These are phyloP conservation scores for Liopterus haemorrhoidalis DNA, from an alignment of 2,888 invertebrate genomes.

Conservation along the genomic window DNA sequence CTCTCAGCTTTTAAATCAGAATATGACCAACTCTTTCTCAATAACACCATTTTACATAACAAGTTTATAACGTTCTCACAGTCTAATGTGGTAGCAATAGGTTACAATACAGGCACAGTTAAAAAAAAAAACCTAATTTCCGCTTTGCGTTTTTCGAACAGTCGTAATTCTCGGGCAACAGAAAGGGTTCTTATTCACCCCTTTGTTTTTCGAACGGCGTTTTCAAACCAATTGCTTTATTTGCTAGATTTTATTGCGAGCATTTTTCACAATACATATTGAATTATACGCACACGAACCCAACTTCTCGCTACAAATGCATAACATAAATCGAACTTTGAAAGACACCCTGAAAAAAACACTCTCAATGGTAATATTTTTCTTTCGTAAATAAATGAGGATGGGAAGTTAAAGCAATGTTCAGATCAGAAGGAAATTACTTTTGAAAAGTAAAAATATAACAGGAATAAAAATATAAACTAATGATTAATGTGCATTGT, in stretches of 20 bases:
- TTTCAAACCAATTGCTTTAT: conserved; percentile 19
- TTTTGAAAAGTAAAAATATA: no score
- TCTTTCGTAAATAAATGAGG: no score
- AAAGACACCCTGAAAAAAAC: no score
- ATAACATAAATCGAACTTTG: no score
- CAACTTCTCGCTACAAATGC: no score
- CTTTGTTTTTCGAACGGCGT: conserved; percentile 15
- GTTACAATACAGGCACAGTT: conserved; percentile 17
- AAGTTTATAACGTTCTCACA: conserved; percentile 1
- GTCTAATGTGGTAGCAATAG: conserved; percentile 12
- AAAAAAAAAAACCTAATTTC: conserved; percentile 23
- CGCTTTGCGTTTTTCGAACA: conserved; percentile 23
- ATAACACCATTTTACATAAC: not conserved
- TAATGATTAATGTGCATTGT: no score
- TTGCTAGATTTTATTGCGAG: conserved; percentile 21
- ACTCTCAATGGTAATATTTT: no score
- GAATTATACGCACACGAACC: conserved; percentile 23
- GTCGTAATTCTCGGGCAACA: conserved; percentile 21
- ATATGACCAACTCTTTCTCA: not conserved
- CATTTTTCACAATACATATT: conserved; percentile 25
- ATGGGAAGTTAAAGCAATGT: no score
- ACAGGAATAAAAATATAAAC: no score
- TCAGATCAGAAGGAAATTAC: no score
- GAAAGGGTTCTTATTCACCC: conserved; percentile 22
- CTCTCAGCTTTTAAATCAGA: conserved; percentile 7